Evolutionary conservation across 2,113 vertebrate species (phyloP).

Genomic region (Furnarius figulus): DNA sequence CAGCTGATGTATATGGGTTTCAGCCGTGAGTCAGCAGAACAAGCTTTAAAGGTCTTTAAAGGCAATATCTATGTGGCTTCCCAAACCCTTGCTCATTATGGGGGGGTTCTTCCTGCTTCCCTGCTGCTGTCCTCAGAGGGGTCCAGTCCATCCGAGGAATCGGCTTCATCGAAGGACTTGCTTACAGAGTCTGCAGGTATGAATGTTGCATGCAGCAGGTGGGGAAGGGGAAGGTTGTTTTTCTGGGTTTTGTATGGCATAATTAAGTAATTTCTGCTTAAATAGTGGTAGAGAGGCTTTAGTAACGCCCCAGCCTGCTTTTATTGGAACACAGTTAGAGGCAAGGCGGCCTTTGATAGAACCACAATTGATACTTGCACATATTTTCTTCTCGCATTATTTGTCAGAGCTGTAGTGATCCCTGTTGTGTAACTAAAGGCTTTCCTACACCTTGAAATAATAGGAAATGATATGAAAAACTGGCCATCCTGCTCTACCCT

Average conservation of each 20-base stretch:
- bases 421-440: neutral
- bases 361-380: neutral
- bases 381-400: neutral
- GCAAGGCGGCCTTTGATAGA: neutral
- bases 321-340: neutral
- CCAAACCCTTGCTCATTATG: conserved; percentile 84
- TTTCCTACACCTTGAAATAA: neutral
- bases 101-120: conserved; percentile 78
- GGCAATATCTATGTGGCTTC: conserved; percentile 85
- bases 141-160: conserved; percentile 76
- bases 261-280: neutral
- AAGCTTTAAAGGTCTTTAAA: conserved; percentile 77
- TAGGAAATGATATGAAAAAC: neutral
- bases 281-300: neutral
- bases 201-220: neutral
- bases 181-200: conserved; percentile 75
- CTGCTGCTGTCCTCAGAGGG: conserved; percentile 57
- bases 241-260: neutral
- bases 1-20: conserved; percentile 90
- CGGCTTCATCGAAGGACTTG: conserved; percentile 70
- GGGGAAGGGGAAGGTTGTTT: neutral
- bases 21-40: conserved; percentile 65
- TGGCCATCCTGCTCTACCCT: neutral
- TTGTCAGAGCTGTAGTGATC: neutral
- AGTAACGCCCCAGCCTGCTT: neutral